Percentiles rank a stretch among this genome's conserved stretches.
Evolutionary conservation across 1,140 invertebrate species (phyloP).

Genomic region (Lasioglossum albipes): DNA sequence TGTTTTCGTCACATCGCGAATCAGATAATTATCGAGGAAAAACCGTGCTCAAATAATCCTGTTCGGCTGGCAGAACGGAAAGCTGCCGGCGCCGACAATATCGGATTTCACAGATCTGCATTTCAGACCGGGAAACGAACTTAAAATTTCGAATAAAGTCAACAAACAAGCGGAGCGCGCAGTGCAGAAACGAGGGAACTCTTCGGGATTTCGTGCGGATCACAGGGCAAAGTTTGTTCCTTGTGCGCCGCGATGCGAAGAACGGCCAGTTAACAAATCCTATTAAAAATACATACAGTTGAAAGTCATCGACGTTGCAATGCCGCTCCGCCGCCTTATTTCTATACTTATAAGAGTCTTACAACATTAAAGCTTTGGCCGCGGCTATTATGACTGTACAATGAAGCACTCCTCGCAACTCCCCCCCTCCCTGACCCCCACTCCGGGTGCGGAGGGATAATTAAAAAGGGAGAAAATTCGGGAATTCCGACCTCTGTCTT

Average conservation of each 20-base stretch:
- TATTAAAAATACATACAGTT: conserved; percentile 62
- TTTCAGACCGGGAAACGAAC: not conserved
- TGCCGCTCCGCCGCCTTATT: conserved; percentile 44
- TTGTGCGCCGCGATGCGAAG: not conserved
- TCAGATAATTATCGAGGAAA: not conserved
- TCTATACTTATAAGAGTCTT: conserved; percentile 66
- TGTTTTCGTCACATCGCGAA: not conserved
- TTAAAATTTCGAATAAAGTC: conserved; percentile 1
- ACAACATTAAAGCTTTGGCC: conserved; percentile 58
- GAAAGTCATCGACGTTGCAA: conserved; percentile 14
- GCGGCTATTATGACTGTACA: conserved; percentile 59
- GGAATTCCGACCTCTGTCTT: conserved; percentile 31
- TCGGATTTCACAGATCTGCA: not conserved
- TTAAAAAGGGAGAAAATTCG: conserved; percentile 55
- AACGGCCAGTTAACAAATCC: conserved; percentile 51
- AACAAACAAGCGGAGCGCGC: not conserved
- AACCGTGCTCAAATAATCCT: not conserved
- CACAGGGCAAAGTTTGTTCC: not conserved
- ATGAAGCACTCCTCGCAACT: conserved; percentile 20
- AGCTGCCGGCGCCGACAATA: not conserved
- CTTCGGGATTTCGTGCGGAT: not conserved
- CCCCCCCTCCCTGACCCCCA: not conserved
- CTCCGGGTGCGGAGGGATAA: conserved; percentile 39
- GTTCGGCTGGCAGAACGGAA: not conserved
- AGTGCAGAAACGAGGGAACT: not conserved